Evolutionary conservation across 1,140 invertebrate genomes (phyloP).

Genomic region (Zaprionus nigranus): DNA sequence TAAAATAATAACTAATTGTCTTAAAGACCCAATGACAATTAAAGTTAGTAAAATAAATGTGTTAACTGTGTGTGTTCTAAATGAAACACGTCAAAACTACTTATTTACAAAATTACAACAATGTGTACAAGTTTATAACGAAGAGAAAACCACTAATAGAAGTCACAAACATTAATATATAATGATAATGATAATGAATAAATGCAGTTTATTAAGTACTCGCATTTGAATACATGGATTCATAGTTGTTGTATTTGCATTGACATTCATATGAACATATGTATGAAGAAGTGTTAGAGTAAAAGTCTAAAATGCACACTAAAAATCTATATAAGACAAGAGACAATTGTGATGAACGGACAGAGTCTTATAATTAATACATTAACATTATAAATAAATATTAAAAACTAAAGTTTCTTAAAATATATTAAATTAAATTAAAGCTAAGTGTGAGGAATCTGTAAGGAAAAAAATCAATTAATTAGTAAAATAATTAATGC

Average conservation of each 20-base stretch:
- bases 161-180: conserved; percentile 12
- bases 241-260: neutral
- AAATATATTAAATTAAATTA: too few relatives aligned
- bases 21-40: neutral
- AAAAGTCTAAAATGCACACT: neutral
- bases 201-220: neutral
- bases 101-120: neutral
- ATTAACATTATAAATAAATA: too few relatives aligned
- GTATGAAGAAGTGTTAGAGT: neutral
- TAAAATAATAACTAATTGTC: neutral
- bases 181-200: conserved; percentile 1
- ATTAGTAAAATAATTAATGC: too few relatives aligned
- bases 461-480: too few relatives aligned
- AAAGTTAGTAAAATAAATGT: conserved; percentile 39
- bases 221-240: neutral
- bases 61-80: conserved; percentile 37
- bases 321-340: conserved; percentile 40
- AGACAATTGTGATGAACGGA: too few relatives aligned
- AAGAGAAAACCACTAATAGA: neutral
- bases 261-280: neutral
- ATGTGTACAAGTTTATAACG: neutral
- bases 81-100: conserved; percentile 28
- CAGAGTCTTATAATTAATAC: too few relatives aligned
- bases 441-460: too few relatives aligned
- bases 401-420: too few relatives aligned